Conservation (phyloP, 2,113 vertebrate genomes). For the Syngnathus typhle region DNA sequence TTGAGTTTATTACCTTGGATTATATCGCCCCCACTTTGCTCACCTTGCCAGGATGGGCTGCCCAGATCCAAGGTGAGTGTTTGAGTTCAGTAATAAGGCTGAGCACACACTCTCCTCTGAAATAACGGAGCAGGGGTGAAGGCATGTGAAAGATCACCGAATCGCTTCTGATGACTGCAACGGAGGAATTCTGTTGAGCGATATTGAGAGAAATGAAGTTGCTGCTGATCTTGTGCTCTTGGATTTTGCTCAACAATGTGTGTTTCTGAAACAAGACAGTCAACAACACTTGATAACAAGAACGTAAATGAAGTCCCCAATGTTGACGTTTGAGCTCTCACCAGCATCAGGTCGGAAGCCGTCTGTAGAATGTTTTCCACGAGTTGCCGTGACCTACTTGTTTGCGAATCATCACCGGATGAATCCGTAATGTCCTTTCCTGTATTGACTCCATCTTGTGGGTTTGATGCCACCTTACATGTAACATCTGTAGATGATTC, state of each 20-base stretch:
- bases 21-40: neutral
- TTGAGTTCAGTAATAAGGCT: slow-evolving; percentile 58
- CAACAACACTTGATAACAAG: neutral
- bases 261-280: slow-evolving; percentile 53
- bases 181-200: slow-evolving; percentile 25
- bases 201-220: slow-evolving; percentile 40
- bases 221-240: slow-evolving; percentile 45
- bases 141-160: slow-evolving; percentile 60
- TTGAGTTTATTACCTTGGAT: neutral
- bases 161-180: slow-evolving; percentile 39
- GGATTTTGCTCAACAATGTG: slow-evolving; percentile 30
- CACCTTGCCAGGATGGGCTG: slow-evolving; percentile 54
- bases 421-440: neutral
- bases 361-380: slow-evolving; percentile 54
- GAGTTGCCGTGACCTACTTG: slow-evolving; percentile 21
- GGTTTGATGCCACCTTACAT: neutral
- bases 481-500: slow-evolving; percentile 3
- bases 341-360: slow-evolving; percentile 67
- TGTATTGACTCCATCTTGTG: neutral
- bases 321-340: slow-evolving; percentile 48
- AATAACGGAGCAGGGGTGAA: slow-evolving; percentile 25
- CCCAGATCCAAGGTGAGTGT: slow-evolving; percentile 51
- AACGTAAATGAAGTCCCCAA: neutral
- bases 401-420: neutral
- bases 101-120: slow-evolving; percentile 53